A percentile compares a stretch with the other conserved stretches of the same genome.
phyloP scores from a whole-genome alignment of 2,113 vertebrate genomes.

The Anhinga rufa region DNA sequence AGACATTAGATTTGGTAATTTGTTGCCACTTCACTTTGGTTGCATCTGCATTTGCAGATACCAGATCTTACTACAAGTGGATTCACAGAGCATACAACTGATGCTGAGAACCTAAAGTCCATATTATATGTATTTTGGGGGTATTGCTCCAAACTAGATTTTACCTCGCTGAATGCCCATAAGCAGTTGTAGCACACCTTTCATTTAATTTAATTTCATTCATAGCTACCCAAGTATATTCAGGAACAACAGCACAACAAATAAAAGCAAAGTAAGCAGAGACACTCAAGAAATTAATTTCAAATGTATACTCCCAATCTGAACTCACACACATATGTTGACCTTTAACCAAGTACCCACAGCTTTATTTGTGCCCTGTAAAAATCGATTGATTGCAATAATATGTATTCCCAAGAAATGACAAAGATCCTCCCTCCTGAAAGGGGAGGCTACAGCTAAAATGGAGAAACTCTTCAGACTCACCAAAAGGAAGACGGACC shows the following conservation, averaged over 20 bases:
- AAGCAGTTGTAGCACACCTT: background rate
- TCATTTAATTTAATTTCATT: background rate
- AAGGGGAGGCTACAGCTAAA: background rate
- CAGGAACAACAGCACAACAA: background rate
- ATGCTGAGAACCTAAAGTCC: background rate
- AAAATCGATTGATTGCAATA: background rate
- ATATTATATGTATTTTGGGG: rapidly evolving
- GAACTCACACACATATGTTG: background rate
- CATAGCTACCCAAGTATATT: background rate
- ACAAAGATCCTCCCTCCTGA: background rate
- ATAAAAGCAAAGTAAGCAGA: background rate
- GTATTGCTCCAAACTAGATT: background rate
- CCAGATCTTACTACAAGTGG: background rate
- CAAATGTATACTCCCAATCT: background rate
- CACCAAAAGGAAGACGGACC: background rate
- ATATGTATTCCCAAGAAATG: background rate
- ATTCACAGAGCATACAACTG: background rate
- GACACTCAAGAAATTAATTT: background rate
- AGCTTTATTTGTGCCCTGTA: background rate
- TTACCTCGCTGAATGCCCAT: background rate
- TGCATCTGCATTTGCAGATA: background rate
- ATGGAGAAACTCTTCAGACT: background rate
- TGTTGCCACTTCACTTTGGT: background rate
- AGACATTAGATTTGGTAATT: background rate
- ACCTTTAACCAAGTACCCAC: background rate